Base-by-base conservation (phyloP, 2,888 invertebrate genomes). In the Diarsia dahlii region DNA sequence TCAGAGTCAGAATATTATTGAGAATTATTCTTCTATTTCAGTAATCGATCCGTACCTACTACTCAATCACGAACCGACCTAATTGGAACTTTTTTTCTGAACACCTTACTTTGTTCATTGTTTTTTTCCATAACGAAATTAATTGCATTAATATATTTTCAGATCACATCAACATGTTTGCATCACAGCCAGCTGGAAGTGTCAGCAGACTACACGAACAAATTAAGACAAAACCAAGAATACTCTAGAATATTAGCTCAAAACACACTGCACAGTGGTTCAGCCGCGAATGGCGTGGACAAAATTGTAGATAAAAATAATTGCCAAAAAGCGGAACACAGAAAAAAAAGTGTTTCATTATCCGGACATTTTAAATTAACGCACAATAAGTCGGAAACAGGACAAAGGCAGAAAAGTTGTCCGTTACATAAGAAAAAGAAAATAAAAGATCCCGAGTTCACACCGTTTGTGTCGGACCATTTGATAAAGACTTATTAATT, bases 401-500 rank as follows among this genome's bases (percentile, higher is more conserved):
- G 94, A 0, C 91, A 93, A 18, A 95, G 95, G 74, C 93, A 92
- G 78, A 96, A 95, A 70, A 95, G 95, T 72, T 96, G 96, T 87
- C 94, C 95, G 1, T 74, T 95, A 18, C 93, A 95, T 58, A 95
- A 95, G 82, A 95, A 95, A 81, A 95, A 95, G 86, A 93, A 93
- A 87, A 94, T 95, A 0, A 95, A 95, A 86, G 91, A 95, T 20
- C 91, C 93, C 0, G 92, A 94, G 54, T 93, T 93, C 68, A 87
- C 92, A 23, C 93, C 95, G 3, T 94, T 93, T 77, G 94, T 95
- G 73, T 92, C 96, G 68, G 95, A 95, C 87, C 95, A 96, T 92
- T 93, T 95, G 81, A 95, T 96, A 92, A 96, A 96, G 94, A 96
- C 95, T 93, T 96, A 94, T 88, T 96, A 94, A 91, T 76, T 84